Conservation (phyloP, 2,113 vertebrate genomes). For the Numenius arquata region DNA sequence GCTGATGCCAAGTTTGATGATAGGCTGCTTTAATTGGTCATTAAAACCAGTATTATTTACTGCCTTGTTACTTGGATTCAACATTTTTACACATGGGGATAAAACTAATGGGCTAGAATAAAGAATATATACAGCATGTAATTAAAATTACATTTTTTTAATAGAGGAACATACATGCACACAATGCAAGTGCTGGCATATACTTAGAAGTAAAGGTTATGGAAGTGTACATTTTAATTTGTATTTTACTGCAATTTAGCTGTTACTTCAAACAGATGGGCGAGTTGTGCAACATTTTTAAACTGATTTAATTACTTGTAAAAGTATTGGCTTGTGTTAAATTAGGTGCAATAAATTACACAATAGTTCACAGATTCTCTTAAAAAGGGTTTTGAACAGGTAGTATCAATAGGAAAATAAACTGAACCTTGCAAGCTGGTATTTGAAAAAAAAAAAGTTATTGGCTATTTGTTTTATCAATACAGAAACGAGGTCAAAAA, state of each 20-base stretch:
- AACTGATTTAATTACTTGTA: slow-evolving; percentile 54
- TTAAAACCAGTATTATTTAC: slow-evolving; percentile 53
- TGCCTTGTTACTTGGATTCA: slow-evolving; percentile 38
- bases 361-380: neutral
- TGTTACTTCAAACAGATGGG: slow-evolving; percentile 52
- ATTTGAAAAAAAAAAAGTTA: neutral
- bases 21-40: slow-evolving; percentile 23
- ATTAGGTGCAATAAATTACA: slow-evolving; percentile 53
- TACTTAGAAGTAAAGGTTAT: slow-evolving; percentile 2
- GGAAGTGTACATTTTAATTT: slow-evolving; percentile 24
- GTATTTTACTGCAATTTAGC: slow-evolving; percentile 9
- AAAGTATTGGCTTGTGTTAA: slow-evolving; percentile 56
- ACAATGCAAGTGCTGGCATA: neutral
- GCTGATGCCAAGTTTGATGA: neutral
- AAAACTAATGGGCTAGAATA: slow-evolving; percentile 50
- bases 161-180: neutral
- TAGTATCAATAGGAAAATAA: slow-evolving; percentile 12
- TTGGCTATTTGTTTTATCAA: neutral
- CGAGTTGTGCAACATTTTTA: slow-evolving; percentile 1
- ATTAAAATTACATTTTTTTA: slow-evolving; percentile 52
- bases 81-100: slow-evolving; percentile 40
- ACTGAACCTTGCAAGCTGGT: neutral
- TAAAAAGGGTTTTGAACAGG: neutral
- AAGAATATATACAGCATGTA: slow-evolving; percentile 20
- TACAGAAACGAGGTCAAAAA: neutral